These are phyloP conservation scores for Pygoscelis adeliae DNA, from an alignment of 2,113 vertebrate genomes.

Conservation along the genomic window DNA sequence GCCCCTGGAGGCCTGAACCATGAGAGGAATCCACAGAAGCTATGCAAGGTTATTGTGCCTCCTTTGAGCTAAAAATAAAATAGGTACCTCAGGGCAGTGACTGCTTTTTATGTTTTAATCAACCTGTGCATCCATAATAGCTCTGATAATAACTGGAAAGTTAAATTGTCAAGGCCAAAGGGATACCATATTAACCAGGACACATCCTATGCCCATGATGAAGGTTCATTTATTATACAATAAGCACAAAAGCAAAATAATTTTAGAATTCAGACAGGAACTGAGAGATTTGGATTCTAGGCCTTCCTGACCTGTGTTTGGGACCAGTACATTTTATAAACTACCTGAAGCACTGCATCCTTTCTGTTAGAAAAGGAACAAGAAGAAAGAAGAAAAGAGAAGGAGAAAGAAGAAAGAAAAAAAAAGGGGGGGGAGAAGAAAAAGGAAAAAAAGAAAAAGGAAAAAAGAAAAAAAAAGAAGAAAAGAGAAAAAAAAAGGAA, in stretches of 20 bases:
- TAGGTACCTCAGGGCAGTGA: background rate
- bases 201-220: background rate
- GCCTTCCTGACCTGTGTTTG: background rate
- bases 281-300: background rate
- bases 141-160: background rate
- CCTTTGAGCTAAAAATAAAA: conserved; percentile 1
- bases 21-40: background rate
- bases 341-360: accelerated
- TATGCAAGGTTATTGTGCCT: background rate
- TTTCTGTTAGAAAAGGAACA: background rate
- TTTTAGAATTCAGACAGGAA: background rate
- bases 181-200: background rate
- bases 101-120: conserved; percentile 22
- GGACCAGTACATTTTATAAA: background rate
- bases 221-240: background rate
- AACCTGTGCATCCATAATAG: background rate
- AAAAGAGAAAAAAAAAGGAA: accelerated
- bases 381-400: background rate
- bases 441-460: accelerated
- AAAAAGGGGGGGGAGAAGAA: no score
- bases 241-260: background rate
- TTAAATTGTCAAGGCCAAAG: background rate
- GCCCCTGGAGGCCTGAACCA: background rate
- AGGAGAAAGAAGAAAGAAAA: accelerated
- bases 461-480: accelerated